phyloP scores from a whole-genome alignment of 2,113 vertebrate species.

The Jacana jacana region DNA sequence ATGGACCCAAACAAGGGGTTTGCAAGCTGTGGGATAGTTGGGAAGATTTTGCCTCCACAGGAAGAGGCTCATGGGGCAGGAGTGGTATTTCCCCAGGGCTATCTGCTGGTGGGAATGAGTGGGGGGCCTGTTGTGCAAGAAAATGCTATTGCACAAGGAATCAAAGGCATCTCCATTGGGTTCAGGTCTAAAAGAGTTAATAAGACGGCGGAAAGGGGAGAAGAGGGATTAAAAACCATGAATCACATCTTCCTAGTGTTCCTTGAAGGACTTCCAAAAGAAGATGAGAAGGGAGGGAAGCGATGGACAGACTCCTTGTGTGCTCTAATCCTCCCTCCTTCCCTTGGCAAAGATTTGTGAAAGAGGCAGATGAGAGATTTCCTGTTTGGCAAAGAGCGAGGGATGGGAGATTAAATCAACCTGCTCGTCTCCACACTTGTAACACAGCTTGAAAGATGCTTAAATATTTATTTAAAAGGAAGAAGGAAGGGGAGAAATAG shows the following conservation, averaged over 20 bases:
- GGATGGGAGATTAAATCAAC: conserved; percentile 20
- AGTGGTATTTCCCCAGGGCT: background rate
- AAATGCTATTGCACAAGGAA: background rate
- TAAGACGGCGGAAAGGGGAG: background rate
- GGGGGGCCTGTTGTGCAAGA: background rate
- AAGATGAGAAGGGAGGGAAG: background rate
- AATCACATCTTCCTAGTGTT: background rate
- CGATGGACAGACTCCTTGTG: background rate
- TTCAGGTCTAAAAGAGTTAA: background rate
- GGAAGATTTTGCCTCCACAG: background rate
- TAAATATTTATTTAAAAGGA: conserved; percentile 27
- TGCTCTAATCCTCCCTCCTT: background rate
- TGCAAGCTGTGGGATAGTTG: background rate
- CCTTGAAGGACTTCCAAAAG: conserved; percentile 44
- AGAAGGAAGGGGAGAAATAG: too few species aligned
- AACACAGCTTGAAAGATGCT: background rate
- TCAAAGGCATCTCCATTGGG: background rate
- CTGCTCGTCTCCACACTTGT: background rate
- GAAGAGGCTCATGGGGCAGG: background rate
- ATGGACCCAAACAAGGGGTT: background rate
- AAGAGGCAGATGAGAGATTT: conserved; percentile 28
- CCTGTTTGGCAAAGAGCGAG: background rate
- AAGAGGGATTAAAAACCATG: background rate
- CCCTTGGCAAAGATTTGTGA: background rate
- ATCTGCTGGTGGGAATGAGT: background rate